A percentile compares a stretch with the other conserved stretches of the same genome.
Evolutionary conservation across 2,113 vertebrate species (phyloP).

Genomic region (Sclerurus mexicanus): DNA sequence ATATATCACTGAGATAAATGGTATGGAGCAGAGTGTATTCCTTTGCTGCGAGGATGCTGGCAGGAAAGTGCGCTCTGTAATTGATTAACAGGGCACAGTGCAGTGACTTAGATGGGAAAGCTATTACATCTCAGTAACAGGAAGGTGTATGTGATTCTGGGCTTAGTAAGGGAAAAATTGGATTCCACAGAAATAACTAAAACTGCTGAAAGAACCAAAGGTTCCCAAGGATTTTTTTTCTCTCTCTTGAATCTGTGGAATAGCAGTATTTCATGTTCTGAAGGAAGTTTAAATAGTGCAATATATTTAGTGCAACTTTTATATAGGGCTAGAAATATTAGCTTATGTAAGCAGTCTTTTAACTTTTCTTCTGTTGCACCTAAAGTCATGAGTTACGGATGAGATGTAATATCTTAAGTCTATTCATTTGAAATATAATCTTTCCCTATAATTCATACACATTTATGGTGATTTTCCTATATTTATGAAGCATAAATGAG

Average conservation of each 20-base stretch:
- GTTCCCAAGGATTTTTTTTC: not conserved
- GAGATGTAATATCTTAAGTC: not conserved
- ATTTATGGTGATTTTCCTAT: not conserved
- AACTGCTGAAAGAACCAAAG: slow-evolving; percentile 18
- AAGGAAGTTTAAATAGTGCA: not conserved
- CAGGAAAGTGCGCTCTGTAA: slow-evolving; percentile 21
- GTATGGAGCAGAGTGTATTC: slow-evolving; percentile 26
- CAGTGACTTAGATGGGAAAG: slow-evolving; percentile 45
- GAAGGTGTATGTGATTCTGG: slow-evolving; percentile 1
- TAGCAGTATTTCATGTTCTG: slow-evolving; percentile 8
- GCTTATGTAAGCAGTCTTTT: not conserved
- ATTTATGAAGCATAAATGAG: not conserved
- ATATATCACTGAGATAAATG: slow-evolving; percentile 48
- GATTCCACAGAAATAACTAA: slow-evolving; percentile 7
- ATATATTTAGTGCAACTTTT: not conserved
- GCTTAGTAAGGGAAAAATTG: slow-evolving; percentile 32
- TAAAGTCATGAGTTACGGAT: not conserved
- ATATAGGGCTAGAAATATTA: not conserved
- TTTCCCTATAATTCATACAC: not conserved
- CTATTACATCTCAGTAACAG: slow-evolving; percentile 42
- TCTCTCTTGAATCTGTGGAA: not conserved
- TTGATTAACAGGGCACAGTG: slow-evolving; percentile 60
- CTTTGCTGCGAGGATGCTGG: not conserved
- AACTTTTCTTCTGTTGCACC: not conserved
- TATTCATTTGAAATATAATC: not conserved